Evolutionary conservation across 2,797 vertebrate genomes (phyloP), one percentile per base, ranked within the genome.

Genomic region (Sphenodon punctatus): DNA sequence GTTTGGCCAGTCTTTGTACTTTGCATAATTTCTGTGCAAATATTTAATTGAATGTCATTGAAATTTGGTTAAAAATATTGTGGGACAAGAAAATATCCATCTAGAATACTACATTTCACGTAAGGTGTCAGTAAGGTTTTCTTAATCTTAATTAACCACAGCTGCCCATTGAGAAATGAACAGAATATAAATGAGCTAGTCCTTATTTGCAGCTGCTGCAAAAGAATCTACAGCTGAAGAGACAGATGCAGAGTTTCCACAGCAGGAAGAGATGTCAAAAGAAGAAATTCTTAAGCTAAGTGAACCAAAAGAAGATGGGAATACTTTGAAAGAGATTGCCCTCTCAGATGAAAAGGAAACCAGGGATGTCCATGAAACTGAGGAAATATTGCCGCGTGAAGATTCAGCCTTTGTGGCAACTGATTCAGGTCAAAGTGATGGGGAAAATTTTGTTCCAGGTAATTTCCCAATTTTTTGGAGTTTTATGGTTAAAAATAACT

Each of bases 401-500:
- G 83, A 82, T 49, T 9, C 25, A 19, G 64, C 70, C 12, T 74
- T 80, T 74, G 78, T 1, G 39, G 71, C 56, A 20, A 0, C 25
- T 70, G 87, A 84, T 80, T 80, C 78, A 34, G 80, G 20, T 67
- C 43, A 76, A 6, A 38, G n/a, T 58, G 27, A 41, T 10, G 68
- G 53, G 7, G 61, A 90, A 53, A 80, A 88, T 4, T 4, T 2
- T 45, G 72, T 73, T 61, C 39, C 87, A 95, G 96, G 96, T 96
- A 94, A 94, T 20, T 17, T 25, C 79, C 68, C 63, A n/a, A n/a
- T n/a, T n/a, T n/a, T n/a, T 25, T 59, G 70, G 79, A 8, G 14
- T 63, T 61, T 78, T 45, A 43, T 82, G 5, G 34, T 84, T 77
- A n/a, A n/a, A n/a, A n/a, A n/a, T n/a, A n/a, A n/a, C n/a, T n/a